Evolutionary conservation across 2,113 vertebrate genomes (phyloP), one percentile per base, ranked within the genome.

Genomic region (Astatotilapia flaviijosephi): DNA sequence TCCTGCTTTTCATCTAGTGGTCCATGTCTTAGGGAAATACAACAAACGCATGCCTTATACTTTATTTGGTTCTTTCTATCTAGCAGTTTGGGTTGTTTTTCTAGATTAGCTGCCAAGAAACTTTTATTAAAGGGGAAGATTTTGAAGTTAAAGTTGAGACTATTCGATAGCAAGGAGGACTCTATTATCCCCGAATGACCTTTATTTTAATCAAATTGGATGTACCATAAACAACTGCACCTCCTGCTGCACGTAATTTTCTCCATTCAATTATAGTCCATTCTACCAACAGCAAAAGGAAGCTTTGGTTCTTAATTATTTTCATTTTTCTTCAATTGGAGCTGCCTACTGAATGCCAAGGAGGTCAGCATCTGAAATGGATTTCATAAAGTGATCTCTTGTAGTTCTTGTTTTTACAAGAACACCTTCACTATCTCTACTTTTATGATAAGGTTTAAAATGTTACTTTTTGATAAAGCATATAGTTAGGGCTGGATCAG

Each of bases 11-110:
- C 75, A 86, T 84, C 80, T 86, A 83, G 85, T 89, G 79, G 79
- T 23, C 80, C 15, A 70, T 51, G 80, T 93, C 89, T 92, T 84
- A 87, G 62, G 42, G 65, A 92, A 93, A 90, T 33, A 91, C 79
- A 80, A 86, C 85, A 85, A 82, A 70, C 51, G 23, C 54, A 79
- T 79, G 81, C 58, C 35, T 77, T 77, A 35, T 73, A 84, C 79
- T 84, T 88, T 82, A 83, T 90, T 86, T 86, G 68, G 47, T 83
- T 14, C 40, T 83, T 90, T 77, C 5, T 58, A 79, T 80, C 84
- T 81, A 86, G 86, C 62, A 79, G 47, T 83, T 80, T 79, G 9
- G n/a, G 19, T 84, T 15, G 82, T 92, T 86, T 87, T 84, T 42
- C 55, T 42, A 68, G 35, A 89, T 91, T 88, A 89, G 83, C 55